phyloP scores from a whole-genome alignment of 2,797 vertebrate genomes.

The Calcarius lapponicus region DNA sequence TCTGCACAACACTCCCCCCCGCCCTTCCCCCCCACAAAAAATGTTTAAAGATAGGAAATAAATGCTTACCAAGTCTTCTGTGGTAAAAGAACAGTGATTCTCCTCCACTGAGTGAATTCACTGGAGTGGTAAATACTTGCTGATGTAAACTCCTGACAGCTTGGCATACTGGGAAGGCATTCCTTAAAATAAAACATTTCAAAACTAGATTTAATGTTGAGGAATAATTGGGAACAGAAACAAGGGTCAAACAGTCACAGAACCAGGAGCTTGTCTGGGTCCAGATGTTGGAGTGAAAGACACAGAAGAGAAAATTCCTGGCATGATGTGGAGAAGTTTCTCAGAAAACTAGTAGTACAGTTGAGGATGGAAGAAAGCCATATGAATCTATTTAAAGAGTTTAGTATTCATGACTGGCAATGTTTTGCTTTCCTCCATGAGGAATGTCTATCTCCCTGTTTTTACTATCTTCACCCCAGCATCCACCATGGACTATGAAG shows the following conservation, averaged over 20 bases:
- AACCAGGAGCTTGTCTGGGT: not conserved
- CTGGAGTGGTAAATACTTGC: constrained; percentile 96
- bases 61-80: constrained; percentile 93
- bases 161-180: constrained; percentile 97
- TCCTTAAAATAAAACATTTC: constrained; percentile 79
- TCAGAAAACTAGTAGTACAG: not conserved
- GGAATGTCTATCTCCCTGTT: not conserved
- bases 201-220: constrained; percentile 7
- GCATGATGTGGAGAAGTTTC: not conserved
- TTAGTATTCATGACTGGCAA: not conserved
- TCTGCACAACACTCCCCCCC: not conserved
- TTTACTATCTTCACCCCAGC: not conserved
- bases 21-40: accelerated
- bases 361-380: not conserved
- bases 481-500: not conserved
- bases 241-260: not conserved
- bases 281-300: not conserved
- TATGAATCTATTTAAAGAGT: not conserved
- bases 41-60: not conserved
- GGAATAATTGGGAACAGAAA: not conserved
- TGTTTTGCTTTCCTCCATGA: not conserved
- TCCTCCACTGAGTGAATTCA: constrained; percentile 93
- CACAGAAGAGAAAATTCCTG: not conserved
- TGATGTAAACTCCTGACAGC: constrained; percentile 95
- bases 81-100: constrained; percentile 90